Evolutionary conservation across 2,888 invertebrate genomes (phyloP).

Genomic region (Epiblema foenella): DNA sequence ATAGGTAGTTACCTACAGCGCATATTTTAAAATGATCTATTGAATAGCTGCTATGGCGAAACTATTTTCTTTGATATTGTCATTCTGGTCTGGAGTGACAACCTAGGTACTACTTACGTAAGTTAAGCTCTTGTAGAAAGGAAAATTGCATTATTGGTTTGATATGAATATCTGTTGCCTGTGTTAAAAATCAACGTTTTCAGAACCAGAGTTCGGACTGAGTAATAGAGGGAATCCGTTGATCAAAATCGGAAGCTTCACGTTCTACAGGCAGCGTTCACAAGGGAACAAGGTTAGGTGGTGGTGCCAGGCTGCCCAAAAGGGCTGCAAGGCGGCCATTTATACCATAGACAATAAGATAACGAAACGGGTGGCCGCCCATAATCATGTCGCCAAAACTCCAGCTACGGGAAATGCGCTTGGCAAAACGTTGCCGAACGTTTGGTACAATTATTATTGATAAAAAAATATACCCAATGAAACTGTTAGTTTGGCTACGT

Average conservation of each 20-base stretch:
- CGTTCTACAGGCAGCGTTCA: slow-evolving; percentile 45
- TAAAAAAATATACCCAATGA: background rate
- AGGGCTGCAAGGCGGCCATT: slow-evolving; percentile 47
- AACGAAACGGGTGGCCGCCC: slow-evolving; percentile 32
- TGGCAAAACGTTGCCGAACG: no score
- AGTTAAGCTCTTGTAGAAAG: no score
- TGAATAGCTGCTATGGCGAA: no score
- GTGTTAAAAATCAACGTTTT: background rate
- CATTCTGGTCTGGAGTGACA: no score
- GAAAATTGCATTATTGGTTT: background rate
- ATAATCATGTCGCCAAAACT: slow-evolving; percentile 29
- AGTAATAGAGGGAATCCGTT: slow-evolving; percentile 47
- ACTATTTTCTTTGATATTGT: no score
- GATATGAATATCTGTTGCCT: background rate
- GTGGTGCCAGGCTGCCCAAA: slow-evolving; percentile 45
- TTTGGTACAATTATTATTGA: background rate
- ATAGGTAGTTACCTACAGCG: no score
- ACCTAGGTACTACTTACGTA: no score
- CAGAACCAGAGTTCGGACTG: slow-evolving; percentile 42
- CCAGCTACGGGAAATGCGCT: background rate
- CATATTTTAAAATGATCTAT: no score
- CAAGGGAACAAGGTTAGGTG: slow-evolving; percentile 47
- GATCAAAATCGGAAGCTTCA: slow-evolving; percentile 45
- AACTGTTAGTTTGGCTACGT: no score
- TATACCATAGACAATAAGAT: slow-evolving; percentile 45